Percentiles rank a stretch among this genome's conserved stretches.
phyloP scores from a whole-genome alignment of 2,888 invertebrate species.

The Drosophila acutilabella region DNA sequence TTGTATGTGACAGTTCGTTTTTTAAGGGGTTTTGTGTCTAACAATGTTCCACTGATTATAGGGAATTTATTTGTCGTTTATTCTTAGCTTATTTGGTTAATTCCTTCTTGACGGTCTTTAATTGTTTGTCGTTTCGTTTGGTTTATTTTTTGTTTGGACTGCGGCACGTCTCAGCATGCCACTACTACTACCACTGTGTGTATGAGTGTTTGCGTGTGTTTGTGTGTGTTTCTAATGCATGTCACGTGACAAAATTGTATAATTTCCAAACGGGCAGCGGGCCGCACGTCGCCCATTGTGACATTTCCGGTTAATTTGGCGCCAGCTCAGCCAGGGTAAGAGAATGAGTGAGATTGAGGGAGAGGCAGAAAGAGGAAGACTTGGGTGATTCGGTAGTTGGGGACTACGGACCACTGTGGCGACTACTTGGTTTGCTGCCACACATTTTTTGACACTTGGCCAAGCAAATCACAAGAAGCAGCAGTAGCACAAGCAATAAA shows the following conservation, averaged over 20 bases:
- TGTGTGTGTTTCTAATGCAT: slow-evolving; percentile 67
- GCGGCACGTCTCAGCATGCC: slow-evolving; percentile 63
- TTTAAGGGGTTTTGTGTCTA: neutral
- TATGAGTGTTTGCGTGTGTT: slow-evolving; percentile 34
- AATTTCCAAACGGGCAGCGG: slow-evolving; percentile 74
- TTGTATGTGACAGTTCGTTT: neutral
- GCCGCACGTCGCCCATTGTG: slow-evolving; percentile 81
- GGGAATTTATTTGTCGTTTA: slow-evolving; percentile 33
- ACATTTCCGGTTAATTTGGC: slow-evolving; percentile 81
- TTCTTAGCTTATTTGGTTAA: slow-evolving; percentile 40
- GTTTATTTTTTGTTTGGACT: slow-evolving; percentile 40
- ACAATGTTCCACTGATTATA: slow-evolving; percentile 23
- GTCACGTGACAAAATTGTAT: slow-evolving; percentile 83
- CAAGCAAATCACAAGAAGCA: slow-evolving; percentile 65
- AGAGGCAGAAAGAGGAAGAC: slow-evolving; percentile 3
- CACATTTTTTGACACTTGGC: slow-evolving; percentile 79
- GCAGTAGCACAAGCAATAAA: neutral
- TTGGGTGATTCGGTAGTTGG: slow-evolving; percentile 5
- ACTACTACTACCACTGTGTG: slow-evolving; percentile 36
- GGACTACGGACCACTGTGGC: slow-evolving; percentile 17
- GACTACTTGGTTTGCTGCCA: slow-evolving; percentile 43
- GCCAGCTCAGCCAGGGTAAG: slow-evolving; percentile 66
- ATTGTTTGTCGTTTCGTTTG: slow-evolving; percentile 65
- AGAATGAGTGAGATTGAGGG: slow-evolving; percentile 1
- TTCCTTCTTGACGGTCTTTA: slow-evolving; percentile 67